Evolutionary conservation across 2,113 vertebrate genomes (phyloP).

Genomic region (Sylvilagus bachmani): DNA sequence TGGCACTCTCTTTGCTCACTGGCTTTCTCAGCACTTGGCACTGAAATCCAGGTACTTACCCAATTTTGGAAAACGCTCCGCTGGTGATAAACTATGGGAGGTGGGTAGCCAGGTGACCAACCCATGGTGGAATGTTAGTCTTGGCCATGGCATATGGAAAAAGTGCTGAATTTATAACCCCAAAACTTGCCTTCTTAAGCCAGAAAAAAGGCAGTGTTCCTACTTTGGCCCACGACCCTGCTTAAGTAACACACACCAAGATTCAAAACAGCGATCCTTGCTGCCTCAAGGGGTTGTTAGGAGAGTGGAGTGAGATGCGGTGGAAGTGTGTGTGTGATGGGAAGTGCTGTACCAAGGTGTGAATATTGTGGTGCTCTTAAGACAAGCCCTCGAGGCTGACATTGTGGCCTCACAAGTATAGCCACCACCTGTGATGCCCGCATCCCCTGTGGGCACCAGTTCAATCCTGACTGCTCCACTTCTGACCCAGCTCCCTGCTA

Average conservation of each 20-base stretch:
- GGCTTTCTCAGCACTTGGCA: neutral
- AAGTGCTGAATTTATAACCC: slow-evolving; percentile 9
- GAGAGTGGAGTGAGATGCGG: neutral
- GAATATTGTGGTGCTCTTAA: neutral
- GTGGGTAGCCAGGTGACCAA: neutral
- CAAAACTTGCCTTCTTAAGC: slow-evolving; percentile 36
- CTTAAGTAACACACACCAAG: neutral
- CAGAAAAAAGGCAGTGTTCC: neutral
- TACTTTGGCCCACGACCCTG: neutral
- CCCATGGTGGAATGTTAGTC: neutral
- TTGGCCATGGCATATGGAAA: neutral
- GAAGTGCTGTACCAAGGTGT: neutral
- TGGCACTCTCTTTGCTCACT: neutral
- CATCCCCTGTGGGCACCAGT: too few species aligned
- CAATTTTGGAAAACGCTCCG: neutral
- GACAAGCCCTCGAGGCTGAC: too few species aligned
- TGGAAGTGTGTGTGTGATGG: neutral
- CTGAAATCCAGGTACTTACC: neutral
- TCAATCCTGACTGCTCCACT: too few species aligned
- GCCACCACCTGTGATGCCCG: too few species aligned
- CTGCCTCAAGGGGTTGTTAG: neutral
- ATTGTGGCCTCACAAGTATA: too few species aligned
- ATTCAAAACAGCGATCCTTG: neutral
- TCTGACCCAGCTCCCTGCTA: too few species aligned
- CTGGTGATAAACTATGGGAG: neutral